Base-by-base conservation (phyloP, 2,888 invertebrate species). In the Eupithecia insigniata region DNA sequence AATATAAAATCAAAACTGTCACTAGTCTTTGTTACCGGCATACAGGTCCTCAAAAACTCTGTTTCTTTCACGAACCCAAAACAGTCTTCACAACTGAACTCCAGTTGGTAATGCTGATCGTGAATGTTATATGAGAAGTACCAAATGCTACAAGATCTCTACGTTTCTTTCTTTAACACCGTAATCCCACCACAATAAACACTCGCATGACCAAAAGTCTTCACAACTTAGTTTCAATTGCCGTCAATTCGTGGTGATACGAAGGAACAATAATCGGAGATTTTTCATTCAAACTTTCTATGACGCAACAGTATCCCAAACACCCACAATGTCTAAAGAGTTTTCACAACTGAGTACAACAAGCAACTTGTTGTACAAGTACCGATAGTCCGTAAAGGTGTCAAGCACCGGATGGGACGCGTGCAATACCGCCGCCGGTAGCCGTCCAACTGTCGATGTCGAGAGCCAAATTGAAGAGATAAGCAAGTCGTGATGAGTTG, bases 341-440 rank as follows among this genome's bases (percentile, higher is more conserved):
- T 55, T 26, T n/a, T 55, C 26, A 55, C 55, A 55, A 51, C 51
- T 51, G 55, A 26, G 26, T 26, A 55, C 22, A 55, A 12, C 1
- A 14, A n/a, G n/a, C n/a, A n/a, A n/a, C n/a, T n/a, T n/a, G 55
- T 55, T 55, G 55, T 26, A 55, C 55, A 55, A 55, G 55, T 55
- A 22, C 55, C 14, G 55, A 26, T 26, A 55, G 26, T 26, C 14
- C 26, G 55, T 55, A 26, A 55, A 55, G 12, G 26, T 55, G 55
- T 26, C 12, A 55, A 55, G 14, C 26, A 55, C 60, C 30, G 60
- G 28, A 12, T 28, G 28, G 12, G 66, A 75, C 70, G 78, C 84
- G 85, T 84, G 83, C 82, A 77, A 26, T 79, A 77, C 76, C 79
- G 28, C 69, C 70, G 72, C 73, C 66, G 71, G 70, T 76, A 58